phyloP scores from a whole-genome alignment of 2,113 vertebrate species.

The Rhinolophus ferrumequinum region DNA sequence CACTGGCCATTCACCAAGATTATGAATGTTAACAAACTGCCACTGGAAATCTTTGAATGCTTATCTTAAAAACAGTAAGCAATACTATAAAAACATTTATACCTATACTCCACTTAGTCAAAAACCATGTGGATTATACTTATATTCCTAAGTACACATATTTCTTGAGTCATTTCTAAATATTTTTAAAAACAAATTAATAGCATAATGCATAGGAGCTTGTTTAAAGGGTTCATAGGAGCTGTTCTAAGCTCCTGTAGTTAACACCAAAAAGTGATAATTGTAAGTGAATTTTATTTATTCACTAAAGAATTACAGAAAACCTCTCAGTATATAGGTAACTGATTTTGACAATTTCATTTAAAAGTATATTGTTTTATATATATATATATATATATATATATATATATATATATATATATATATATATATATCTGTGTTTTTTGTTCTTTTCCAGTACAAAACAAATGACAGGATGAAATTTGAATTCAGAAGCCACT shows the following conservation, averaged over 20 bases:
- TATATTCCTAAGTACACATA: background rate
- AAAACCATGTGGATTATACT: background rate
- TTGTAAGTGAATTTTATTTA: background rate
- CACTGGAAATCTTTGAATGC: background rate
- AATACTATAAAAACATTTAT: background rate
- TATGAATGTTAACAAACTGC: background rate
- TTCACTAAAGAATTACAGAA: conserved; percentile 5
- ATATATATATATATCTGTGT: no score
- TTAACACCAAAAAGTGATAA: background rate
- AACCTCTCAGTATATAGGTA: background rate
- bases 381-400: no score
- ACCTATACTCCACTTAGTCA: background rate
- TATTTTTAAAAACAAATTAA: background rate
- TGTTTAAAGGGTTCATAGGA: background rate
- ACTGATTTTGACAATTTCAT: background rate
- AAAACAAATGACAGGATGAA: background rate
- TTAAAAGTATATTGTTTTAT: background rate
- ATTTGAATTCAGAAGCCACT: background rate
- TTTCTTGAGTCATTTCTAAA: no score
- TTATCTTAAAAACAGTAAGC: background rate
- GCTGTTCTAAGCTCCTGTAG: background rate
- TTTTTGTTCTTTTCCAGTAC: background rate
- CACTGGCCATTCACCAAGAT: background rate
- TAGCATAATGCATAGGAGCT: background rate
- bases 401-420: no score